Percentiles rank a stretch among this genome's conserved stretches.
These are phyloP conservation scores for Lophura swinhoii DNA, from an alignment of 2,797 vertebrate species.

Conservation along the genomic window DNA sequence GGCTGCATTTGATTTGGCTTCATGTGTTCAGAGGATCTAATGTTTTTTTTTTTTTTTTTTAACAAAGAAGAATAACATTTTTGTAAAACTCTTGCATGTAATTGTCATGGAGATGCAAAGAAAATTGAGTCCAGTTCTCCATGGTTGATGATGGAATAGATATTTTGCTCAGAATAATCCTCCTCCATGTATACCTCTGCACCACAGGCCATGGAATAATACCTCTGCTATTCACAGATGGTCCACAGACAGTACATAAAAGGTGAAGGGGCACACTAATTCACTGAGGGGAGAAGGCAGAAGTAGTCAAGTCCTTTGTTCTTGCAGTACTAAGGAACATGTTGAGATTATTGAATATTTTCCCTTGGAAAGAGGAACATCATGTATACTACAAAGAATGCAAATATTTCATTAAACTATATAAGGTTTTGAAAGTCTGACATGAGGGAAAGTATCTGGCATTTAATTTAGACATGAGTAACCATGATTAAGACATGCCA, in stretches of 20 bases:
- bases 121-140: background rate
- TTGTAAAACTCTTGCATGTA: background rate
- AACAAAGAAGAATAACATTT: background rate
- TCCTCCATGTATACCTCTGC: background rate
- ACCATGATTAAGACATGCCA: background rate
- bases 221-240: background rate
- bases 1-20: background rate
- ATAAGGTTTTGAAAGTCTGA: background rate
- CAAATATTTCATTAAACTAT: background rate
- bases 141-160: background rate
- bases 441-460: background rate
- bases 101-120: background rate
- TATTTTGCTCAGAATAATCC: background rate
- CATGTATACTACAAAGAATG: background rate
- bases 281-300: background rate
- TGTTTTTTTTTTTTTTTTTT: background rate
- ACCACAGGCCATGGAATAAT: background rate
- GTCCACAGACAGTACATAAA: background rate
- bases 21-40: background rate
- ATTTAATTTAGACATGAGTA: background rate
- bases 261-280: background rate
- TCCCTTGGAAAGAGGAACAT: background rate
- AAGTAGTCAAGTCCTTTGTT: background rate
- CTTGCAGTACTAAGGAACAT: background rate
- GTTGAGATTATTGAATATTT: background rate